Conservation (phyloP, 1,140 invertebrate genomes). For the Trichogramma pretiosum region DNA sequence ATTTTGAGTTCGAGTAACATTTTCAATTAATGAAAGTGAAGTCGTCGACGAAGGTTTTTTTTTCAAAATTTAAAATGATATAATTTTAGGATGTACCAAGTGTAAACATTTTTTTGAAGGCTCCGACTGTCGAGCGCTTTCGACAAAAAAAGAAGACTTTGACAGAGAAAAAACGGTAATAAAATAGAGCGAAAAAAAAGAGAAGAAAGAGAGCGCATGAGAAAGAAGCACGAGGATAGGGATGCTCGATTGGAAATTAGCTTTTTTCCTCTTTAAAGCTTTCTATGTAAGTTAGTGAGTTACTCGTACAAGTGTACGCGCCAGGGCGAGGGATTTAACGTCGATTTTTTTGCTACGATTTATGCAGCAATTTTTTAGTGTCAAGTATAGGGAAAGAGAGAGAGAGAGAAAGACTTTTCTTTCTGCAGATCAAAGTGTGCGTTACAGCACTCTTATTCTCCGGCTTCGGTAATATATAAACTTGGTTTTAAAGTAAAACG, state of each 20-base stretch:
- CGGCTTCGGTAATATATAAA: not conserved
- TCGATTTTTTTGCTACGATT: slow-evolving; percentile 4
- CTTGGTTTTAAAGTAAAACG: not conserved
- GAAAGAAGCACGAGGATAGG: too few species aligned
- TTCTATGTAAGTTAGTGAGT: not conserved
- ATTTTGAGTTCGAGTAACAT: too few species aligned
- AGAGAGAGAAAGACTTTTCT: not conserved
- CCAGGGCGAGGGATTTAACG: slow-evolving; percentile 1
- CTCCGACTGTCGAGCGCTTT: not conserved
- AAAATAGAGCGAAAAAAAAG: not conserved
- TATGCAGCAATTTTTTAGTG: slow-evolving; percentile 10
- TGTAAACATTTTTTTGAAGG: too few species aligned
- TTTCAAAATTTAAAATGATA: too few species aligned
- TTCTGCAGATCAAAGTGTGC: not conserved
- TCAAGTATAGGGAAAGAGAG: too few species aligned
- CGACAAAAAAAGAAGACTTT: not conserved
- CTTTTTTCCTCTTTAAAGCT: slow-evolving; percentile 1
- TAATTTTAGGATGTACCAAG: too few species aligned
- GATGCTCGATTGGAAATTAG: slow-evolving; percentile 5
- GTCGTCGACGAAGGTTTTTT: not conserved
- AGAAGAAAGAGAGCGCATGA: too few species aligned
- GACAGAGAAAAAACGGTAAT: not conserved
- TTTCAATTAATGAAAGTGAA: too few species aligned
- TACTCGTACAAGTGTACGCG: not conserved
- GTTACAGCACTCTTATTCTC: not conserved